Evolutionary conservation across 1,140 invertebrate genomes (phyloP).

Genomic region (Caenorhabditis tropicalis): DNA sequence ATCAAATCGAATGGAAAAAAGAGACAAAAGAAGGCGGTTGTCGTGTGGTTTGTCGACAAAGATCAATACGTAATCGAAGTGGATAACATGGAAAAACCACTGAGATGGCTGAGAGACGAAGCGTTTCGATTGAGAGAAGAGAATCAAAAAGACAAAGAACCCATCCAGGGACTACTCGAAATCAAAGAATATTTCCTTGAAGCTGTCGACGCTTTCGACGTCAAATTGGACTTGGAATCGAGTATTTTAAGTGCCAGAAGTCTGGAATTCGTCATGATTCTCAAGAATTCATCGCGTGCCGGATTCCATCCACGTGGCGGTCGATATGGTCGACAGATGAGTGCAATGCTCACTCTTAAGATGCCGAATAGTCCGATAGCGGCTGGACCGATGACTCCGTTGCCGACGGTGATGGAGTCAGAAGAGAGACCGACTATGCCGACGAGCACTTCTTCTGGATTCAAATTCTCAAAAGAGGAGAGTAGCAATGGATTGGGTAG

Average conservation of each 20-base stretch:
- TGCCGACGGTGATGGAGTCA: background rate
- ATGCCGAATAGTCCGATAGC: constrained; percentile 29
- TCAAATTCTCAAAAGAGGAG: background rate
- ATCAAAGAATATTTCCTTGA: constrained; percentile 43
- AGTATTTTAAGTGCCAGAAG: background rate
- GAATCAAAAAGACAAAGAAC: background rate
- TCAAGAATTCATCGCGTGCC: constrained; percentile 36
- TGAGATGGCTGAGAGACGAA: constrained; percentile 37
- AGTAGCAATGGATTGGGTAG: background rate
- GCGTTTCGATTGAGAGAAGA: constrained; percentile 19
- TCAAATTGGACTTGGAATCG: background rate
- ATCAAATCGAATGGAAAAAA: background rate
- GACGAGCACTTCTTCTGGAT: background rate
- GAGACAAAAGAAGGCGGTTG: background rate
- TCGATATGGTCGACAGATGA: constrained; percentile 2
- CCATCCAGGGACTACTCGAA: background rate
- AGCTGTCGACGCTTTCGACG: constrained; percentile 34
- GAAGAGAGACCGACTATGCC: background rate
- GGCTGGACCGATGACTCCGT: background rate
- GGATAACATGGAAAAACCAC: constrained; percentile 5
- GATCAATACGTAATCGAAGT: constrained; percentile 23
- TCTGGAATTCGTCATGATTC: constrained; percentile 39
- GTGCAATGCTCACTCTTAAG: constrained; percentile 13
- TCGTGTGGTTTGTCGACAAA: constrained; percentile 29
- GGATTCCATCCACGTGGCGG: constrained; percentile 40